Base-by-base conservation (phyloP, 2,888 invertebrate genomes). In the Invenusta paracnida region DNA sequence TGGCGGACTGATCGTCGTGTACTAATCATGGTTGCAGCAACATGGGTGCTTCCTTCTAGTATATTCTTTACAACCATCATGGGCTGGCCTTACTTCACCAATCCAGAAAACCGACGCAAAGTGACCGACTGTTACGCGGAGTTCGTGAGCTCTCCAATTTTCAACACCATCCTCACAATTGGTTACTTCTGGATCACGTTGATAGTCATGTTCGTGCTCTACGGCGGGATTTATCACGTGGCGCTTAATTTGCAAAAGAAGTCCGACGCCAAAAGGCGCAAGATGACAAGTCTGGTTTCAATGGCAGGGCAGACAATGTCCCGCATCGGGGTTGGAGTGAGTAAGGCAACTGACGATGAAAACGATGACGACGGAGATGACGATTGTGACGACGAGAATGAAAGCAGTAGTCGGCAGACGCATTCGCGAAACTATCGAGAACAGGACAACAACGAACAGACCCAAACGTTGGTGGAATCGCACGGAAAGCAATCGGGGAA, bases 121-220 rank as follows among this genome's bases (percentile, higher is more conserved):
- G 95, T 95, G 17, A 95, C 95, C 0, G 95, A 96, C 92, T 98
- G 98, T 91, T 95, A 96, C 86, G 98, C 98, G 23, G 98, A 98
- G 92, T 99, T 99, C 92, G 93, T 98, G 87, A 97, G 97, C 91
- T 96, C 98, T 91, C 96, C 98, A 0, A 94, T 97, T 85, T 98
- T 99, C 91, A 98, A 98, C 91, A 97, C 98, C 88, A 95, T 97
- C 84, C 93, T 98, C 86, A 98, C 98, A 86, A 96, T 98, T 89
- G 95, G 95, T 83, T 98, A 98, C 92, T 98, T 97, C 91, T 99
- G 97, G 98, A 96, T 95, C 79, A 99, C 99, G 0, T 93, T 99
- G 31, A 94, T 97, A 86, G 96, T 99, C 67, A 94, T 99, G 87
- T 96, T 98, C 90, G 94, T 96, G 86, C 93, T 99, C 11, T 99